phyloP scores from a whole-genome alignment of 2,888 invertebrate genomes.

The Drosophila mettleri region DNA sequence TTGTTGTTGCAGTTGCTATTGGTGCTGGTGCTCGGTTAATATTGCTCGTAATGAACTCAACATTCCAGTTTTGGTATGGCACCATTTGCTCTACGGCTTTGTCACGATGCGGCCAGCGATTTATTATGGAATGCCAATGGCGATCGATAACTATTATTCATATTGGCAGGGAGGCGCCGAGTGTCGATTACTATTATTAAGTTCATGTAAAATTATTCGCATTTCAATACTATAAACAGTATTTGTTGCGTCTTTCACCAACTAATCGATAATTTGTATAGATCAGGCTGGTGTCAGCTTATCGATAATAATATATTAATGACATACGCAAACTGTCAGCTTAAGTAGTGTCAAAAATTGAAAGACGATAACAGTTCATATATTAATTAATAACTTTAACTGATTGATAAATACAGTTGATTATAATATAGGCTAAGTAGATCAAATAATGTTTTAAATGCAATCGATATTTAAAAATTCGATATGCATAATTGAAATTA shows the following conservation, averaged over 20 bases:
- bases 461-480: too few relatives aligned
- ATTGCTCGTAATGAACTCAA: slow-evolving; percentile 61
- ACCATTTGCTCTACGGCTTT: slow-evolving; percentile 68
- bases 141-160: slow-evolving; percentile 65
- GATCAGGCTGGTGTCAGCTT: not conserved
- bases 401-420: too few relatives aligned
- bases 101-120: slow-evolving; percentile 68
- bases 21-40: slow-evolving; percentile 26
- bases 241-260: not conserved
- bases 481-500: too few relatives aligned
- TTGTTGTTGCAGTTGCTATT: slow-evolving; percentile 29
- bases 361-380: not conserved
- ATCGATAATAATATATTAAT: not conserved
- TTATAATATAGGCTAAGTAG: too few relatives aligned
- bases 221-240: slow-evolving; percentile 2
- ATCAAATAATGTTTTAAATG: too few relatives aligned
- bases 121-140: slow-evolving; percentile 65
- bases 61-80: slow-evolving; percentile 77
- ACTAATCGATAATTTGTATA: not conserved
- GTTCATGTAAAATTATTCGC: slow-evolving; percentile 21
- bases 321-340: not conserved
- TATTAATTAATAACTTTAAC: too few relatives aligned
- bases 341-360: not conserved
- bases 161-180: slow-evolving; percentile 59
- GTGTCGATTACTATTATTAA: slow-evolving; percentile 48